Conservation (phyloP, 2,888 invertebrate species). For the Caenorhabditis sp. region DNA sequence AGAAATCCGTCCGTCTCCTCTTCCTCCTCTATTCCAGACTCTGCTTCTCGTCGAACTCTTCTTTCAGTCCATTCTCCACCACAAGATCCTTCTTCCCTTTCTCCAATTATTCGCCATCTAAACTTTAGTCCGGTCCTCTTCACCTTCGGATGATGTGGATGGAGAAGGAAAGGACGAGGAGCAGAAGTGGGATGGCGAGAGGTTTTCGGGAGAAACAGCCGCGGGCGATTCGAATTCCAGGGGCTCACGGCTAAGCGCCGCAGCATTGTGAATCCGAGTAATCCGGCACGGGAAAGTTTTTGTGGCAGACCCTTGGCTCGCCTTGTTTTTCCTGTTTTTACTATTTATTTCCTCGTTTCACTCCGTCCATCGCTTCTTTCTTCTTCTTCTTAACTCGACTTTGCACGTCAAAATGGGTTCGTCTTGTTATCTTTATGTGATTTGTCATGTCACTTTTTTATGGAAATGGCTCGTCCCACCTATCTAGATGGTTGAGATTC, state of each 20-base stretch:
- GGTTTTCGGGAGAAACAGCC: constrained; percentile 24
- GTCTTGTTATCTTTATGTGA: too few species aligned
- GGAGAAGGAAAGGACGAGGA: neutral
- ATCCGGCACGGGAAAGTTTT: constrained; percentile 29
- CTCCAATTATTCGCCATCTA: neutral
- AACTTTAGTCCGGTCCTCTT: neutral
- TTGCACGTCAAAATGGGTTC: too few species aligned
- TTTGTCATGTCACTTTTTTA: too few species aligned
- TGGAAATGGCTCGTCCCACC: too few species aligned
- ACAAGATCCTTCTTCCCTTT: neutral
- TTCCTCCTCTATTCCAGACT: neutral
- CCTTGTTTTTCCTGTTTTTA: neutral
- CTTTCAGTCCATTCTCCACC: neutral
- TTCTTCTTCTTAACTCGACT: constrained; percentile 5
- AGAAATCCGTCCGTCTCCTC: neutral
- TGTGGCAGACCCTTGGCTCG: constrained; percentile 6
- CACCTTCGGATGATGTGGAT: neutral
- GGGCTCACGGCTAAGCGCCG: constrained; percentile 15
- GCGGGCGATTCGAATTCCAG: constrained; percentile 20
- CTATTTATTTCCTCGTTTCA: neutral
- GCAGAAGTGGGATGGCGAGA: too few species aligned
- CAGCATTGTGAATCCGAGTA: constrained; percentile 7
- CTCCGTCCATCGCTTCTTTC: too few species aligned
- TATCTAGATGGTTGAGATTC: too few species aligned
- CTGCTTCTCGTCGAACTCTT: neutral